Evolutionary conservation across 64 coral and sea anemone genomes (phyloP).

Genomic region (Cladopsammia gracilis): DNA sequence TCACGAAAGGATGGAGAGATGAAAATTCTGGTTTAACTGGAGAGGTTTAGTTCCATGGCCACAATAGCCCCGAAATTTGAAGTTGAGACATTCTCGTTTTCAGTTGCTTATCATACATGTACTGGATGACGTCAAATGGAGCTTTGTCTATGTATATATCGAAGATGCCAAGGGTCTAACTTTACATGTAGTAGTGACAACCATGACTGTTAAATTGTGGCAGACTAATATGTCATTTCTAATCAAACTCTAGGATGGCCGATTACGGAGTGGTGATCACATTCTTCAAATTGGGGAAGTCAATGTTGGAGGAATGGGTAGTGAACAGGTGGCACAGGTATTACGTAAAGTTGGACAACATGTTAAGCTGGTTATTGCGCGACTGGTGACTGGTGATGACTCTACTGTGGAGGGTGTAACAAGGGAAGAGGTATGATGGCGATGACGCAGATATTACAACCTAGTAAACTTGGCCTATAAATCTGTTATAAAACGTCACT

Average conservation of each 20-base stretch:
- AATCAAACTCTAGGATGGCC: conserved; percentile 76
- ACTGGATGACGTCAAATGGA: no score
- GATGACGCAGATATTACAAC: background rate
- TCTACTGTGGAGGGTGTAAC: conserved; percentile 49
- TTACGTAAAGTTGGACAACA: conserved; percentile 93
- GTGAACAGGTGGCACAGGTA: conserved; percentile 99
- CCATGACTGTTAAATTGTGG: no score
- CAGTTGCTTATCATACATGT: no score
- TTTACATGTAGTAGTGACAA: no score
- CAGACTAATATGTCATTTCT: background rate
- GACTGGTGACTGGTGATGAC: conserved; percentile 74
- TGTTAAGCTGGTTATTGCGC: conserved; percentile 93
- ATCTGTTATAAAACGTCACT: background rate
- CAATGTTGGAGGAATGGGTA: conserved; percentile 97
- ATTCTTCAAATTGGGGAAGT: conserved; percentile 98
- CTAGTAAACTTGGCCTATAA: background rate
- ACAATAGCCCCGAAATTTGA: no score
- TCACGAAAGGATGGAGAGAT: no score
- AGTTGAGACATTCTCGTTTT: no score
- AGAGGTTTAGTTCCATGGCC: no score
- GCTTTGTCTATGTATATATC: no score
- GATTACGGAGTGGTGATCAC: conserved; percentile 88
- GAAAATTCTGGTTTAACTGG: no score
- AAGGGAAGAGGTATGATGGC: conserved; percentile 56
- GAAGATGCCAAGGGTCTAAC: no score